Conservation (phyloP, 2,113 vertebrate genomes). For the Gorsachius goisagi region DNA sequence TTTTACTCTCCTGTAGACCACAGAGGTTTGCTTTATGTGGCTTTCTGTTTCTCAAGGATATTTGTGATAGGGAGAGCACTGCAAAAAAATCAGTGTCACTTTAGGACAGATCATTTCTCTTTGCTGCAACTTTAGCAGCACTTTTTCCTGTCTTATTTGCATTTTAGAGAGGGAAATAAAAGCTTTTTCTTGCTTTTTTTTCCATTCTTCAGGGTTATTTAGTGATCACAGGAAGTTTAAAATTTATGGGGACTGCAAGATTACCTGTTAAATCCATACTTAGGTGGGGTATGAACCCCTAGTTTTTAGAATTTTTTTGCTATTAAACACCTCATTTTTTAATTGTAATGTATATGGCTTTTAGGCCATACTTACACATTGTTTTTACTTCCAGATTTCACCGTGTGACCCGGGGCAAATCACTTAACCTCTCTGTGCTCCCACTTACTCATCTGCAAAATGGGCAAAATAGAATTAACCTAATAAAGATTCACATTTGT, state of each 20-base stretch:
- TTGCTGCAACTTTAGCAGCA: neutral
- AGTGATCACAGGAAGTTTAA: neutral
- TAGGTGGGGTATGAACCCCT: neutral
- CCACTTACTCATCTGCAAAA: conserved; percentile 61
- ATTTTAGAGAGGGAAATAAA: neutral
- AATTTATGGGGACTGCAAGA: neutral
- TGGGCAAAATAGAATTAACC: conserved; percentile 56
- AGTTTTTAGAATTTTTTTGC: neutral
- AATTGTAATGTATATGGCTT: conserved; percentile 49
- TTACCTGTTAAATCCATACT: neutral
- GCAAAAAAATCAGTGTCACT: neutral
- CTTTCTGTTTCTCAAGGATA: neutral
- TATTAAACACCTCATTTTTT: conserved; percentile 18
- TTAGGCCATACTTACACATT: conserved; percentile 33
- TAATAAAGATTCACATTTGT: conserved; percentile 63
- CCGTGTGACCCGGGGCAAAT: conserved; percentile 49
- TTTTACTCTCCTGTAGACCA: neutral
- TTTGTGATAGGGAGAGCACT: neutral
- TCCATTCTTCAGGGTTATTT: neutral
- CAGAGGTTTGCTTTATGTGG: neutral
- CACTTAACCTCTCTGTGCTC: conserved; percentile 58
- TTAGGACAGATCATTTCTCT: neutral
- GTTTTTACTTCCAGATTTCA: conserved; percentile 37
- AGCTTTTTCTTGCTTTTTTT: neutral
- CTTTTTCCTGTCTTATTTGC: neutral